Base-by-base conservation (phyloP, 2,113 vertebrate species). In the Recurvirostra avosetta region DNA sequence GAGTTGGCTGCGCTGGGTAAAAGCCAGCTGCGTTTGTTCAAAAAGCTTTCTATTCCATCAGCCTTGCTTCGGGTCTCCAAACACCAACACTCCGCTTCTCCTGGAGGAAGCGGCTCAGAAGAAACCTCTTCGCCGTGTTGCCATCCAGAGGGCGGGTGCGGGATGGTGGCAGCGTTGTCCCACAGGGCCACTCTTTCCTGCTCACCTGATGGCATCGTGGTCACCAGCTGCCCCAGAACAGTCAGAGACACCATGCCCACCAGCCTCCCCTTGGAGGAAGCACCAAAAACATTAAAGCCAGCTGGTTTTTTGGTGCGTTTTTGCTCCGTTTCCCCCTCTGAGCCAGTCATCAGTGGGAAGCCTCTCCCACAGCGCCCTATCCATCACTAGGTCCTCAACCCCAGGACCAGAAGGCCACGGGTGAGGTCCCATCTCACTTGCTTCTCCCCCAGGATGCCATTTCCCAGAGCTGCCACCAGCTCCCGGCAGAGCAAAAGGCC, bases 1-100 rank as follows among this genome's bases (percentile, higher is more conserved):
- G 96, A 88, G 75, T 82, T 67, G 91, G 70, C 78, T 92, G 74
- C 0, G 55, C 86, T 92, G 94, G 94, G 88, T 85, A 71, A 85
- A 85, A 96, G 91, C 93, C 96, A 96, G 96, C 95, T 96, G 95
- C 88, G 93, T 92, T 85, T 92, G 94, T 78, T 82, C 82, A 86
- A 30, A 93, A 78, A 59, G 82, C 90, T 86, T 82, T 90, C 62
- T 72, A 8, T 75, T 81, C 86, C 1, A 25, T 63, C 88, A 88
- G 88, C 86, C 83, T 52, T 66, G 61, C 91, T 58, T 49, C 3
- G 0, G 70, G 72, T 11, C 75, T 65, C 86, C 17, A 36, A 66
- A 84, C 41, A 86, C 73, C 65, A 45, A 19, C 11, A 14, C 55
- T 90, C 56, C 1, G 3, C 79, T 58, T 67, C 70, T 74, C 50